Evolutionary conservation across 1,140 invertebrate species (phyloP), one percentile per base, ranked within the genome.

Genomic region (Euschistus heros): DNA sequence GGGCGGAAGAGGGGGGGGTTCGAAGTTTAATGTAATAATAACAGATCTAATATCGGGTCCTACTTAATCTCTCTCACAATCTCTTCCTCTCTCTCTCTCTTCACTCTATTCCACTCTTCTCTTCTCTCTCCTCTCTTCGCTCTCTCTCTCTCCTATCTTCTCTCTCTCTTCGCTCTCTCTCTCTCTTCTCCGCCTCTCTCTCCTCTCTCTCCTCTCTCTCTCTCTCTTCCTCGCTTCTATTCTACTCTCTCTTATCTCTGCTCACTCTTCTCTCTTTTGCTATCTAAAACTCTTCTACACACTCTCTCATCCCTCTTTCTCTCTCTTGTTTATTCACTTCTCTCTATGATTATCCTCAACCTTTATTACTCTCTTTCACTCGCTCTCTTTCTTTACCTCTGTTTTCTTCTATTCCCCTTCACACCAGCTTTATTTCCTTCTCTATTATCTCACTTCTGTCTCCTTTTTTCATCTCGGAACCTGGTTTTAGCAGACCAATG

Each of bases 251-350:
- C 47, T 20, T 22, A 18, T 33, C 30, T 22, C 27, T 33, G 20
- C 61, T 66, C 62, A 6, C 30, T 64, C 65, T 66, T 37, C 24
- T 33, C 33, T 24, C 62, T 54, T 18, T 52, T 50, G 24, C 42
- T 22, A 18, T 33, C 52, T 64, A 37, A 52, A 14, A 22, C 52
- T 33, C 44, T 66, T 47, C 10, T 18, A 52, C 65, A 66, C 62
- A 13, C 52, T 57, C 65, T 66, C 65, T 37, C 30, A n/a, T 64
- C 62, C 66, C 50, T 42, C 52, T 64, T 44, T 52, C 61, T 52
- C 46, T 44, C 55, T 46, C 57, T 27, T 27, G 62, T 33, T 42
- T 26, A 26, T 37, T 44, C 63, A 14, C 63, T 64, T n/a, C n/a
- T n/a, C n/a, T n/a, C n/a, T n/a, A n/a, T n/a, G n/a, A n/a, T n/a